Evolutionary conservation across 2,113 vertebrate species (phyloP), one percentile per base, ranked within the genome.

Genomic region (Megaceryle torquata): DNA sequence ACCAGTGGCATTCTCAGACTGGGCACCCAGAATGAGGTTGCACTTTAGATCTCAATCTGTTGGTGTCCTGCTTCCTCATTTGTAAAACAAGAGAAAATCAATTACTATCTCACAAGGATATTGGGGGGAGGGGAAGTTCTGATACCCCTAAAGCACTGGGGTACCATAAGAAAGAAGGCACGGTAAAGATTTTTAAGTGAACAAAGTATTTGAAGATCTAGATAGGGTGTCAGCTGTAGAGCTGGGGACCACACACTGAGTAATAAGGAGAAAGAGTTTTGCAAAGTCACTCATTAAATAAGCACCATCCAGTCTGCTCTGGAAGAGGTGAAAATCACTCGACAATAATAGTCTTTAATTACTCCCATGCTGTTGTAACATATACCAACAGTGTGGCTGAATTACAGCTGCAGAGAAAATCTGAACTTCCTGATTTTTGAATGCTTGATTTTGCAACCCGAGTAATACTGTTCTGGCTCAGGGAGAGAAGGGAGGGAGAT

Each of bases 331-430:
- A 95, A 93, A 81, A 78, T 88, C 69, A 70, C 63, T 86, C 82
- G 68, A 95, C 31, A 86, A 64, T 88, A 88, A 94, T 84, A 92
- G 74, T 53, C 48, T 84, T 92, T 93, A 96, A 95, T 95, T 95
- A 89, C 69, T 92, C 83, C 51, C 61, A 82, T 61, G 65, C 77
- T 96, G 69, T 89, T 90, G 69, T 92, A 94, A 96, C 41, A 57
- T 68, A 86, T 51, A 61, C 25, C 68, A 33, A 61, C 33, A 68
- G 31, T 21, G 48, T 63, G 59, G 48, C 56, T 81, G 80, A 78
- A 91, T 86, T 60, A 89, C 61, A 81, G 83, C 85, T 64, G 53
- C 53, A 81, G 56, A 88, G 76, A 88, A 77, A 72, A 92, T 75
- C 68, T 92, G 43, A 94, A 88, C 31, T 84, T 93, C 48, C 69